Evolutionary conservation across 1,140 invertebrate species (phyloP).

Genomic region (Pachypsylla venusta): DNA sequence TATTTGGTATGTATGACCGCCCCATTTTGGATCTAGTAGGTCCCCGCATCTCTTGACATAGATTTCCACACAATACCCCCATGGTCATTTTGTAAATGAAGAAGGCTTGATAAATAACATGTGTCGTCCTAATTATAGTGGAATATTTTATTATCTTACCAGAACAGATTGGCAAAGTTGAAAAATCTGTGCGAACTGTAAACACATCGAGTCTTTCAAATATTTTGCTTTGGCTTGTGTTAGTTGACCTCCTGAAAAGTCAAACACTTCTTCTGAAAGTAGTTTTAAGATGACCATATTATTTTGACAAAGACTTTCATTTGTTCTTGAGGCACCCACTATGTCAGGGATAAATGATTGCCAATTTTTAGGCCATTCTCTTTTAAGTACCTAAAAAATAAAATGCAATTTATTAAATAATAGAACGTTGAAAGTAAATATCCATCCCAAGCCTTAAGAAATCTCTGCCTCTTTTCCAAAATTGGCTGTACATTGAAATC

Average conservation of each 20-base stretch:
- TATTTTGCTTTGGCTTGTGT: slow-evolving; percentile 99
- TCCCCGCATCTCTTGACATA: too few relatives aligned
- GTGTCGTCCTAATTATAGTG: too few relatives aligned
- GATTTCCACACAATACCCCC: too few relatives aligned
- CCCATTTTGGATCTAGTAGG: too few relatives aligned
- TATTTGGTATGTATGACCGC: too few relatives aligned
- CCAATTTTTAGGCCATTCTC: slow-evolving; percentile 99
- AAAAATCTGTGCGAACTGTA: slow-evolving; percentile 96
- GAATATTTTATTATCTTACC: too few relatives aligned
- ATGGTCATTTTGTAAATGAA: too few relatives aligned
- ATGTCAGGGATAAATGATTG: slow-evolving; percentile 98
- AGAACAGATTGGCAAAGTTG: slow-evolving; percentile 94
- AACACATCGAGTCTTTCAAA: slow-evolving; percentile 99
- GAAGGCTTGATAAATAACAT: too few relatives aligned
- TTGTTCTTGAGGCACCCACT: slow-evolving; percentile 96
- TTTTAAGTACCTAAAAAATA: slow-evolving; percentile 73
- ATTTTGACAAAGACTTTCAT: slow-evolving; percentile 97
- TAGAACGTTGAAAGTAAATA: not conserved
- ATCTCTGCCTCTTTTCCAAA: too few relatives aligned
- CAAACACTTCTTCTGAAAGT: slow-evolving; percentile 96
- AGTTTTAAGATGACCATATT: slow-evolving; percentile 98
- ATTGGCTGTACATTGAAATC: too few relatives aligned
- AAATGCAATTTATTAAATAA: slow-evolving; percentile 8
- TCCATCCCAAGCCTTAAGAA: not conserved
- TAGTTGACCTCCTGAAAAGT: slow-evolving; percentile 94